Evolutionary conservation across 2,888 invertebrate genomes (phyloP), one percentile per base, ranked within the genome.

Genomic region (Nymphalis c-album): DNA sequence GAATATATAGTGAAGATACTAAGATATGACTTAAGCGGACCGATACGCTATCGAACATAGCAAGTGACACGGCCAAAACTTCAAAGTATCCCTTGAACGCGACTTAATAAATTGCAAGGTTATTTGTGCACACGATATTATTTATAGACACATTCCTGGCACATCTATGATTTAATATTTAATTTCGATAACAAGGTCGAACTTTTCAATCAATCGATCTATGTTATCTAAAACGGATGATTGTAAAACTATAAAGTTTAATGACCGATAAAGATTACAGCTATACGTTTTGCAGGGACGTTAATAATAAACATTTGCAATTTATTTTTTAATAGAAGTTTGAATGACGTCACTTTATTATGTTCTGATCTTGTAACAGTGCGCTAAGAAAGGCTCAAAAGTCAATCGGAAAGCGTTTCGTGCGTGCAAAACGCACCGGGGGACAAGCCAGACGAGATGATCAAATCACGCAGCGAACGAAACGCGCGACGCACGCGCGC

Each of bases 401-500:
- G 47, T 46, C 50, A 57, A 55, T 67, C 40, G 53, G 20, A 64
- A 69, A 68, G 67, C 71, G 58, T 51, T 62, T 72, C 77, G 72
- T 71, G 74, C 77, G 71, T 70, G 73, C 71, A 68, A 61, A 61
- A 76, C 79, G 78, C 78, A 80, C 78, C 80, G 74, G 76, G 64
- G 45, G 71, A 67, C 62, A 66, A 60, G 51, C 70, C 63, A 59
- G 75, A 74, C 69, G 76, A 71, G 63, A 78, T 71, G 73, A 80
- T 75, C 73, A 77, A 74, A 74, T 76, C 77, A 62, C 76, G 85
- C 72, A 90, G 85, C 72, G 87, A 83, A 75, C 87, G 86, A 74
- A 91, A 85, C 73, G 85, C 88, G 76, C 90, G 88, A 1, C 87
- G 88, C 74, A 91, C 78, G 72, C 90, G 88, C 77, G 83, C 81